Conservation (phyloP, 2,888 invertebrate species). For the Rhabditophanes sp. region DNA sequence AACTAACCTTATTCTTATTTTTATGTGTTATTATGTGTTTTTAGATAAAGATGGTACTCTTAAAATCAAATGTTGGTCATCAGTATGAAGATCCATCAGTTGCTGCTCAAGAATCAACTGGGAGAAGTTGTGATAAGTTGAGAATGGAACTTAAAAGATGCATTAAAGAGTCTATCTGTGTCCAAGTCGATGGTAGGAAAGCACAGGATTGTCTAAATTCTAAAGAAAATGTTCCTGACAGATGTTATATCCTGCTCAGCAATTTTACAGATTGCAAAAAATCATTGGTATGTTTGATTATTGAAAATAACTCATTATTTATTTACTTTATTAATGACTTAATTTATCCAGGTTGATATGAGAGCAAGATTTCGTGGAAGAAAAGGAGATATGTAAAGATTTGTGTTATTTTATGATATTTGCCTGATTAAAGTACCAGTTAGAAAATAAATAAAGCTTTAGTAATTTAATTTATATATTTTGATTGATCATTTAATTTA, state of each 20-base stretch:
- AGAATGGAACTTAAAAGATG: constrained; percentile 33
- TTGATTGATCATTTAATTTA: no score
- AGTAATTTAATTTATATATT: no score
- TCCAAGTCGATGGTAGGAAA: constrained; percentile 20
- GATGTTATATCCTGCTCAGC: constrained; percentile 27
- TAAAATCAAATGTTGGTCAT: no score
- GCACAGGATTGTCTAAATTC: constrained; percentile 37
- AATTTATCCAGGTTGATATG: constrained; percentile 25
- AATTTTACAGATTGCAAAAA: constrained; percentile 37
- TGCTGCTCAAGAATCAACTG: no score
- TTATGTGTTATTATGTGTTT: no score
- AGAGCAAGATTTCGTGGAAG: constrained; percentile 32
- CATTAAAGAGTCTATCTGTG: constrained; percentile 33
- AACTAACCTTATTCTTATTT: no score
- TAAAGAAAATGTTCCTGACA: constrained; percentile 31
- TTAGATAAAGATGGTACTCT: no score
- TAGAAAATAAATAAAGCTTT: no score
- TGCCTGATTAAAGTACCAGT: no score
- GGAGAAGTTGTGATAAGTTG: constrained; percentile 31
- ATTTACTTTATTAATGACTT: constrained; percentile 1
- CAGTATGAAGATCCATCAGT: no score
- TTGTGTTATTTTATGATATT: no score
- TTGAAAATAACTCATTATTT: neutral
- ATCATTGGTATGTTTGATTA: constrained; percentile 12
- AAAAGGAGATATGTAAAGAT: constrained; percentile 29